Evolutionary conservation across 2,888 invertebrate species (phyloP).

Genomic region (Latrodectus hesperus): DNA sequence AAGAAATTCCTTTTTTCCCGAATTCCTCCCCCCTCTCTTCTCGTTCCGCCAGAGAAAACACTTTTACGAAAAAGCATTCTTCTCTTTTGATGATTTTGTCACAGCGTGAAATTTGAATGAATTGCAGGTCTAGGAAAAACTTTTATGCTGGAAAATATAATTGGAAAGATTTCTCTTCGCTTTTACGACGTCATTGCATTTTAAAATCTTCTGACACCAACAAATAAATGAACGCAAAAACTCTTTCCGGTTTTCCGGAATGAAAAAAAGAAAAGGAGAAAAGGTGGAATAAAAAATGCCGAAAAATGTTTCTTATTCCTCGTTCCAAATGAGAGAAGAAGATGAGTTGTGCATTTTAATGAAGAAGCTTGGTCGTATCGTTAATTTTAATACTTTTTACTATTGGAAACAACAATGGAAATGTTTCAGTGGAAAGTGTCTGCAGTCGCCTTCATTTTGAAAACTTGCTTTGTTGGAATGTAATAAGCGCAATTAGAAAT

Average conservation of each 20-base stretch:
- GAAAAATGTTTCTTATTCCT: not conserved
- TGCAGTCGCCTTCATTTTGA: not conserved
- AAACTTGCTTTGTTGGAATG: not conserved
- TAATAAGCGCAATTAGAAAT: not conserved
- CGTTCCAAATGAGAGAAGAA: not conserved
- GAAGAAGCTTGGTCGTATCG: conserved; percentile 19
- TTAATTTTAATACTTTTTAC: conserved; percentile 44
- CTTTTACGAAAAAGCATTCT: conserved; percentile 16
- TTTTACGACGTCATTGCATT: conserved; percentile 15
- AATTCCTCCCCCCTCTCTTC: not conserved
- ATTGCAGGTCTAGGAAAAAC: conserved; percentile 39
- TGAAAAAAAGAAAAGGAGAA: not conserved
- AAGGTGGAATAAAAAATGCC: not conserved
- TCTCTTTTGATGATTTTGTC: conserved; percentile 56
- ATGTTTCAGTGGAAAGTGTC: conserved; percentile 3
- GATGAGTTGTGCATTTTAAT: conserved; percentile 52
- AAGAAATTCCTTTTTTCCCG: conserved; percentile 41
- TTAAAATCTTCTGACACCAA: conserved; percentile 16
- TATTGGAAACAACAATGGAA: conserved; percentile 24
- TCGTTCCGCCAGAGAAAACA: not conserved
- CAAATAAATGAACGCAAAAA: conserved; percentile 35
- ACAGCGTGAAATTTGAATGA: conserved; percentile 66
- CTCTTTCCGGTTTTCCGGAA: not conserved
- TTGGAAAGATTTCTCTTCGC: conserved; percentile 40
- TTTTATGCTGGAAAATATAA: conserved; percentile 41